A percentile compares a stretch with the other conserved stretches of the same genome.
These are phyloP conservation scores for Dicranocentrus wangi DNA, from an alignment of 2,888 invertebrate species.

Conservation along the genomic window DNA sequence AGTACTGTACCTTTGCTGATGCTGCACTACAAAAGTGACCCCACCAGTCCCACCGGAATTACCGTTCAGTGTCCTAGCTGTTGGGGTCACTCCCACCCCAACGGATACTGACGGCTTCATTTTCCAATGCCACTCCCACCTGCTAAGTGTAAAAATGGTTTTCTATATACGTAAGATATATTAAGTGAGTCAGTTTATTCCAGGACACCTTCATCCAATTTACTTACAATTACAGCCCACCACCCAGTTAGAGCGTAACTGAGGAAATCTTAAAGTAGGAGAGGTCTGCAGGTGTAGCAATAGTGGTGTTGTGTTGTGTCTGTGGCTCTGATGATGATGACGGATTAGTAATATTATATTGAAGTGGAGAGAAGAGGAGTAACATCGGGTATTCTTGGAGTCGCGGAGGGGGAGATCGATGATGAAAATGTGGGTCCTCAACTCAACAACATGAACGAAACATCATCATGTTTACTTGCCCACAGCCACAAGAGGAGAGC, in stretches of 20 bases:
- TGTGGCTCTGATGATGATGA: too few species aligned
- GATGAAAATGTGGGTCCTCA: conserved; percentile 58
- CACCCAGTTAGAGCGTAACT: too few species aligned
- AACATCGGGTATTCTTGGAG: neutral
- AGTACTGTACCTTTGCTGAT: neutral
- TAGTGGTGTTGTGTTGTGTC: too few species aligned
- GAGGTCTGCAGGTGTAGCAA: too few species aligned
- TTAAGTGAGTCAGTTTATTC: too few species aligned
- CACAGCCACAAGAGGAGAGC: neutral
- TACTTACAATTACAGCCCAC: too few species aligned
- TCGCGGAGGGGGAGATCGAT: conserved; percentile 47
- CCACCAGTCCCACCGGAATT: neutral
- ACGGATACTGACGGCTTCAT: neutral
- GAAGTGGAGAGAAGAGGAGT: neutral
- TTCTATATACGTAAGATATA: too few species aligned
- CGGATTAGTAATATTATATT: too few species aligned
- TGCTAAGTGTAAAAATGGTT: too few species aligned
- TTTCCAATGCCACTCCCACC: neutral
- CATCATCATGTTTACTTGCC: neutral
- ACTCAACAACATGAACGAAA: conserved; percentile 8
- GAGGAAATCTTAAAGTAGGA: too few species aligned
- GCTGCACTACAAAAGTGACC: neutral
- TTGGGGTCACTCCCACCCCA: neutral
- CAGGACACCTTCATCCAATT: too few species aligned
- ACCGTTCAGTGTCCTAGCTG: conserved; percentile 3